phyloP scores from a whole-genome alignment of 1,140 invertebrate species.

The Cotesia vestalis region DNA sequence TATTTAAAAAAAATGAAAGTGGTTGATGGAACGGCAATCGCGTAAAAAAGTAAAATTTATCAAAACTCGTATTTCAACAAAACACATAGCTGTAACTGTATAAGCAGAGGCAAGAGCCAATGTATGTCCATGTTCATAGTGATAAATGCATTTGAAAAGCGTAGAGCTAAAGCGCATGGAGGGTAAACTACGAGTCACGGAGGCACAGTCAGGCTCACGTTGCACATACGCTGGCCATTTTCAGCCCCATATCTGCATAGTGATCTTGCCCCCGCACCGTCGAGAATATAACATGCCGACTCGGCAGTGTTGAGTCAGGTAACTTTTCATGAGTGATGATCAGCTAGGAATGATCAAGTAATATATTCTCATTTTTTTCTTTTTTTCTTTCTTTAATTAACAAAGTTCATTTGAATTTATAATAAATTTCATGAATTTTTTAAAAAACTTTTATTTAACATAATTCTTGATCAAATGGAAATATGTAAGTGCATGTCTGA shows the following conservation, averaged over 20 bases:
- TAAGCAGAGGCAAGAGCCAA: conserved; percentile 28
- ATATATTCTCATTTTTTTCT: not conserved
- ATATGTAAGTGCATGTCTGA: too few relatives aligned
- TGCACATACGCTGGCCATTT: conserved; percentile 32
- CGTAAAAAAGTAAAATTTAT: conserved; percentile 22
- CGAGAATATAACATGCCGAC: conserved; percentile 31
- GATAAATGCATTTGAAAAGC: conserved; percentile 51
- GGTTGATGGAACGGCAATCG: not conserved
- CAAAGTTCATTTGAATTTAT: not conserved
- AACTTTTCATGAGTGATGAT: conserved; percentile 20
- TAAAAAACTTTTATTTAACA: too few relatives aligned
- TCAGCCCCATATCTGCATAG: conserved; percentile 28
- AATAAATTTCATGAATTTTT: not conserved
- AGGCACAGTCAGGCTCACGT: conserved; percentile 29
- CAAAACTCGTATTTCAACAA: conserved; percentile 39
- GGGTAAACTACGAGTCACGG: conserved; percentile 32
- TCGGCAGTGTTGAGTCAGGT: conserved; percentile 31
- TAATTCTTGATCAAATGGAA: too few relatives aligned
- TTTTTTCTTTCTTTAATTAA: not conserved
- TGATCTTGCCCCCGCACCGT: conserved; percentile 27
- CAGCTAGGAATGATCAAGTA: conserved; percentile 1
- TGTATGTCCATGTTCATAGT: conserved; percentile 44
- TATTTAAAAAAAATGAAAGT: not conserved
- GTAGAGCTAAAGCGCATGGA: conserved; percentile 29
- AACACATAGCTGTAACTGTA: conserved; percentile 40